Evolutionary conservation across 23 tunicate species (phyloP), one percentile per base, ranked within the genome.

Genomic region (Ciona savignyi): DNA sequence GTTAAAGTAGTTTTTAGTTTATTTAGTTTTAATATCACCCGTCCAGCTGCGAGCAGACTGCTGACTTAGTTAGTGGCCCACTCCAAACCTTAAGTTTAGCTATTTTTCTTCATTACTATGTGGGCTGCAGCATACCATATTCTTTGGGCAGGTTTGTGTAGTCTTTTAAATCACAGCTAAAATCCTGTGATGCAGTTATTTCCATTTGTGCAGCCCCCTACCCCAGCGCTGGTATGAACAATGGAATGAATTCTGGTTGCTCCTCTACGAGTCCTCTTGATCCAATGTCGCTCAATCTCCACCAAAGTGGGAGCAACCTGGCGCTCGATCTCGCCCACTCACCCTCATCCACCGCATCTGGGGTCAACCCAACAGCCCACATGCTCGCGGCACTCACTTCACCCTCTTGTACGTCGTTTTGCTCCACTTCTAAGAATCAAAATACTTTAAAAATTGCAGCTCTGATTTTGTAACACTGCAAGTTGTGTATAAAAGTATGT

Each of bases 171-270:
- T 6, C 15, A 6, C 56, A 42, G 56, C 11, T 42, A 42, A n/a
- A 21, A 51, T 51, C 20, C 21, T 21, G 20, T 51, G 19, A 19
- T 51, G 19, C 21, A 51, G 21, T 21, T 51, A 15, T 4, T 76
- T 76, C n/a, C n/a, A n/a, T n/a, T n/a, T n/a, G n/a, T n/a, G 24
- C 65, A 80, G 85, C 75, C 35, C 85, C 85, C 2, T 81, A 72
- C 65, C 85, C 78, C 65, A 81, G 82, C 51, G 84, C 72, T 69
- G 81, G 81, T 3, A 82, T 75, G 66, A 78, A 73, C 61, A 79
- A 80, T 32, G 91, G 91, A 6, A 34, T 66, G 26, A 35, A 65
- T 66, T 78, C 78, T 35, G 73, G 72, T 29, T 42, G 56, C 56
- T 78, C 71, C 31, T 80, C 70, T 51, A 65, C 76, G 21, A 87